A percentile compares a stretch with the other conserved stretches of the same genome.
phyloP scores from a whole-genome alignment of 2,113 vertebrate genomes.

The Arothron firmamentum region DNA sequence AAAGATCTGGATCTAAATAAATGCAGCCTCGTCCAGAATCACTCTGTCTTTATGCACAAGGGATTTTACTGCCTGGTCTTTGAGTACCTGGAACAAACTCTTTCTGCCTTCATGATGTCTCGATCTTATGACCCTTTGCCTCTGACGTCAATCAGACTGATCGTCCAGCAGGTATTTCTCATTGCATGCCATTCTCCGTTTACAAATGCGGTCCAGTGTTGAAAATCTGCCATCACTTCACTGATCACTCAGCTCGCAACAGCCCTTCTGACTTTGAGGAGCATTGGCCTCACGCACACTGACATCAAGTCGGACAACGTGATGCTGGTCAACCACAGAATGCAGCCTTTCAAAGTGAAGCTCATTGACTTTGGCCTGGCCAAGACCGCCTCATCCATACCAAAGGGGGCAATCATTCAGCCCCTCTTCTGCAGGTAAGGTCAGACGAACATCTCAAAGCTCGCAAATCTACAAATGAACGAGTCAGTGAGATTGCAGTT shows the following conservation, averaged over 20 bases:
- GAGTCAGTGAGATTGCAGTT: no score
- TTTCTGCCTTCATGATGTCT: conserved; percentile 5
- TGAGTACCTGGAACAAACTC: conserved; percentile 19
- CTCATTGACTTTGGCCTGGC: conserved; percentile 1
- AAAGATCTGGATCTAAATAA: background rate
- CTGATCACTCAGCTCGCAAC: conserved; percentile 8
- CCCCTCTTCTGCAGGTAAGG: background rate
- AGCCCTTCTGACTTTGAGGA: conserved; percentile 2
- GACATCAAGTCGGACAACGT: background rate
- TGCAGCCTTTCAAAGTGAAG: background rate
- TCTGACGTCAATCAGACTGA: conserved; percentile 1
- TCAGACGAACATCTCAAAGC: background rate
- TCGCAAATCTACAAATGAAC: no score
- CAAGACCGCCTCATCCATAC: background rate
- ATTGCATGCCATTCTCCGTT: background rate
- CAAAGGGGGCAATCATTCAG: background rate
- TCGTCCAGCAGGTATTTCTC: conserved; percentile 17
- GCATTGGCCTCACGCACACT: background rate
- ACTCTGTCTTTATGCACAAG: background rate
- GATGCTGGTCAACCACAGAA: background rate
- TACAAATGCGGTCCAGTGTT: no score
- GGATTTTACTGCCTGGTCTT: conserved; percentile 19
- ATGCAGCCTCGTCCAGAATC: conserved; percentile 6
- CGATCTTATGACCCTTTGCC: background rate
- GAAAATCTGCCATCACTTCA: background rate